These are phyloP conservation scores for Hiodon alosoides DNA, from an alignment of 2,113 vertebrate species.

Conservation along the genomic window DNA sequence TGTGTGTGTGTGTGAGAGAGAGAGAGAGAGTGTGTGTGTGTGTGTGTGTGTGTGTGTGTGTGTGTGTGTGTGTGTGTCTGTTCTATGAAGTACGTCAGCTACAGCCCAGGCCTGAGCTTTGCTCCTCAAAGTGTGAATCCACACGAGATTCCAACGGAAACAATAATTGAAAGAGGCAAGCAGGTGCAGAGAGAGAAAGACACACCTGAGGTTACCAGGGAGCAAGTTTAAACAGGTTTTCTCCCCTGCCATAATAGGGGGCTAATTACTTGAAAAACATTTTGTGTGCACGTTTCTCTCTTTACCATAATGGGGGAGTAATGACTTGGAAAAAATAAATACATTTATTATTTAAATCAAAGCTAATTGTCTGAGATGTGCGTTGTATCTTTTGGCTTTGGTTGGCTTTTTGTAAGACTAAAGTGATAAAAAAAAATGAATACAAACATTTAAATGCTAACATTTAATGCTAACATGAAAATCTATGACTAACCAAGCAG, in stretches of 20 bases:
- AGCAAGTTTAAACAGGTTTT: slow-evolving; percentile 17
- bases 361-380: slow-evolving; percentile 15
- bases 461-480: slow-evolving; percentile 2
- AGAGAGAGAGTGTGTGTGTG: too few species aligned
- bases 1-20: too few species aligned
- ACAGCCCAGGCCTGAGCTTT: not conserved
- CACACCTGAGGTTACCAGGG: not conserved
- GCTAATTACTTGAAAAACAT: slow-evolving; percentile 21
- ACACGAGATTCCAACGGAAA: not conserved
- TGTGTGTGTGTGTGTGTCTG: not conserved
- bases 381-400: not conserved
- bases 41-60: slow-evolving; percentile 8
- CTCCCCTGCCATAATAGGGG: slow-evolving; percentile 19
- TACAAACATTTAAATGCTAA: slow-evolving; percentile 3
- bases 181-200: slow-evolving; percentile 11
- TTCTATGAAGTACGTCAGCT: not conserved
- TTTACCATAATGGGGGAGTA: slow-evolving; percentile 5
- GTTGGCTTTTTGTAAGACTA: not conserved
- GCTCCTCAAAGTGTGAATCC: slow-evolving; percentile 1
- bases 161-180: not conserved
- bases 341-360: slow-evolving; percentile 14
- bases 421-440: not conserved
- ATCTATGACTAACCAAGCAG: slow-evolving; percentile 10
- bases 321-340: slow-evolving; percentile 5
- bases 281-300: not conserved